Evolutionary conservation across 2,113 vertebrate genomes (phyloP), one percentile per base, ranked within the genome.

Genomic region (Mus spicilegus): DNA sequence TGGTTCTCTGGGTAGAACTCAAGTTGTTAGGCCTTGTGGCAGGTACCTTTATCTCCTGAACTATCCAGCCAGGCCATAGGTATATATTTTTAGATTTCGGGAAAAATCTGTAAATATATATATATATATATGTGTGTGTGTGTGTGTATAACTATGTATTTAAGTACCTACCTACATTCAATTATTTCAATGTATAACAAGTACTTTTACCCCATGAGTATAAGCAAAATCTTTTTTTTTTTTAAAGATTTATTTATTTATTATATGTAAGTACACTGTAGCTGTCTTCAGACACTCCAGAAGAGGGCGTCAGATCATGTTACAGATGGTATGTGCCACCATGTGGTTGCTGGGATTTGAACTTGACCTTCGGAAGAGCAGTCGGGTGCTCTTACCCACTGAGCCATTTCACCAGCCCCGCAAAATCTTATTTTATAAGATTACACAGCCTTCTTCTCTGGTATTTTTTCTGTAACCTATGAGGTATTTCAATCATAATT

Each of bases 161-260:
- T 94, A 94, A 70, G 10, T 87, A 72, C 46, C 78, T 96, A 81
- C 36, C 78, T 89, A 3, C 4, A 17, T 80, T 93, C 87, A n/a
- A 58, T 94, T 95, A 30, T 88, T 95, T 33, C 24, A 95, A 1
- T 5, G 11, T 86, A 5, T 65, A 80, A 42, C 10, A 88, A 81
- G 11, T 92, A 26, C 90, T 97, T 96, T 92, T 20, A 54, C 89
- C 93, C 46, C 86, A 8, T 95, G 78, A 95, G 28, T 88, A 75
- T 78, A 90, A 88, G 69, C 16, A 91, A 94, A 94, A 20, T 63
- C 69, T 28, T 82, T 61, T 95, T 81, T 93, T 96, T n/a, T n/a
- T n/a, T n/a, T n/a, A n/a, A n/a, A n/a, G n/a, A n/a, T n/a, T n/a
- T n/a, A n/a, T n/a, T n/a, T n/a, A n/a, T n/a, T n/a, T n/a, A n/a